Percentiles rank a stretch among this genome's conserved stretches.
These are phyloP conservation scores for Marcusenius ussheri DNA, from an alignment of 2,113 vertebrate species.

Conservation along the genomic window DNA sequence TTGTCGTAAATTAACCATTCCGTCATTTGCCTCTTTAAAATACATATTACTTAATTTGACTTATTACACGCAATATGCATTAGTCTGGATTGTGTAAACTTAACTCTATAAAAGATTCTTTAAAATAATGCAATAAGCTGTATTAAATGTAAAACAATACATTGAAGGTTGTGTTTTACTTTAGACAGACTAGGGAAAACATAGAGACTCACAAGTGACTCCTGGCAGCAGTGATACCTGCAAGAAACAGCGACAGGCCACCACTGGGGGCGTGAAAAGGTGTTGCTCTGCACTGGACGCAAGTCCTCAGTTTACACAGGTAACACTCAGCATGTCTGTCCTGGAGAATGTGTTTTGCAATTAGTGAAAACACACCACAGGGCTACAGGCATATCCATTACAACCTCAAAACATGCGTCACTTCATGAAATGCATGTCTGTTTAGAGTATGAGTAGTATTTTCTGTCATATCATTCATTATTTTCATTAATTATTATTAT, in stretches of 20 bases:
- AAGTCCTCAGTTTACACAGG: neutral
- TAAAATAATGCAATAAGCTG: neutral
- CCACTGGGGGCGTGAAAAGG: no score
- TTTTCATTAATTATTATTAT: neutral
- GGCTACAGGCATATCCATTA: neutral
- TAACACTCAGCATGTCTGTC: neutral
- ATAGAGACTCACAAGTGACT: slow-evolving; percentile 65
- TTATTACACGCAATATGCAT: neutral
- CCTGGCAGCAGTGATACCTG: slow-evolving; percentile 49
- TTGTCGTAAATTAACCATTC: neutral
- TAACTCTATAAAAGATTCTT: neutral
- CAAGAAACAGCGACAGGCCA: neutral
- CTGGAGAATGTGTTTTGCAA: neutral
- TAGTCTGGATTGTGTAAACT: neutral
- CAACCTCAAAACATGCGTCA: neutral
- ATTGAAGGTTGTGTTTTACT: slow-evolving; percentile 76
- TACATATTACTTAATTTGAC: neutral
- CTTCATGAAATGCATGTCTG: neutral
- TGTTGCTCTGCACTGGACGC: neutral
- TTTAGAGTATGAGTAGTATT: neutral
- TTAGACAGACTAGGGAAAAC: slow-evolving; percentile 72
- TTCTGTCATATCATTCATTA: neutral
- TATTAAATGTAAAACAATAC: slow-evolving; percentile 74
- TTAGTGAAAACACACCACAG: neutral
- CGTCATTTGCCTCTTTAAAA: neutral